Evolutionary conservation across 2,888 invertebrate genomes (phyloP).

Genomic region (Ormia ochracea): DNA sequence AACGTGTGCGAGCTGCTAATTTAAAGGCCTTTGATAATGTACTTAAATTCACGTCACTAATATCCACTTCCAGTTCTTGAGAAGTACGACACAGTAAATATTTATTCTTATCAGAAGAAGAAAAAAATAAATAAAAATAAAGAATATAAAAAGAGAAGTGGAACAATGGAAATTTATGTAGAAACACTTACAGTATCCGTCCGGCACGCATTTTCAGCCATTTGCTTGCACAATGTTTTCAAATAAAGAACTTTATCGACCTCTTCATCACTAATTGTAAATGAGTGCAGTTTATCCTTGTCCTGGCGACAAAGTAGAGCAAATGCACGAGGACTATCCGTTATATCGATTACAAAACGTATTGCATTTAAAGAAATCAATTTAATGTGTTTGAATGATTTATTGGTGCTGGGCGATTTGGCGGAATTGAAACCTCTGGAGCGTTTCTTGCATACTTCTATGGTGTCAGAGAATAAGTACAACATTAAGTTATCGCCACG

Average conservation of each 20-base stretch:
- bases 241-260: conserved; percentile 89
- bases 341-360: conserved; percentile 92
- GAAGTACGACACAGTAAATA: conserved; percentile 73
- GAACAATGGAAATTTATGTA: neutral
- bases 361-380: conserved; percentile 92
- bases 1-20: conserved; percentile 88
- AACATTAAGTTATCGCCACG: conserved; percentile 91
- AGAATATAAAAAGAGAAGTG: neutral
- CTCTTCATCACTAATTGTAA: conserved; percentile 89
- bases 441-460: conserved; percentile 93
- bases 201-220: conserved; percentile 94
- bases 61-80: conserved; percentile 90
- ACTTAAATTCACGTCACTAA: conserved; percentile 90
- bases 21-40: conserved; percentile 94
- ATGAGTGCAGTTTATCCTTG: conserved; percentile 92
- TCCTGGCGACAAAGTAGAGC: conserved; percentile 92
- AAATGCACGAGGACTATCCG: conserved; percentile 92
- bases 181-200: conserved; percentile 88
- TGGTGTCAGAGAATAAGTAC: conserved; percentile 95
- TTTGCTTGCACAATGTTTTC: conserved; percentile 89
- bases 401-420: conserved; percentile 85
- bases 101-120: no score
- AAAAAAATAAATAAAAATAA: conserved; percentile 24
- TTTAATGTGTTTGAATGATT: conserved; percentile 93
- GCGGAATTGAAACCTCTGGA: conserved; percentile 85